Evolutionary conservation across 2,888 invertebrate species (phyloP).

Genomic region (Sympetrum striolatum): DNA sequence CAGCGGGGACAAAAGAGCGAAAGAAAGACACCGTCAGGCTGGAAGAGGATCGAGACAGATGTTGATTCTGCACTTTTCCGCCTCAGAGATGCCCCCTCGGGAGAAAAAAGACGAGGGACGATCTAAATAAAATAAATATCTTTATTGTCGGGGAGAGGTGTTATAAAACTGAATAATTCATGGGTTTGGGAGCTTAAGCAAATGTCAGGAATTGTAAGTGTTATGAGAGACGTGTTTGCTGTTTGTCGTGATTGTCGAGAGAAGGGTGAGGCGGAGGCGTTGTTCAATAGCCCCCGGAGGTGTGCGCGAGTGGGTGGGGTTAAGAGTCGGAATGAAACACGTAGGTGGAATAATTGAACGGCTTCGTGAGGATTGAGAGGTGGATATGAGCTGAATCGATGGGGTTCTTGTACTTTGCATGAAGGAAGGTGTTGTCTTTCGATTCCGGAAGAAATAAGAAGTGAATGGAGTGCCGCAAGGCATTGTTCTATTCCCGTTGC

Average conservation of each 20-base stretch:
- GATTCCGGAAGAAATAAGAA: background rate
- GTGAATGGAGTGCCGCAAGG: background rate
- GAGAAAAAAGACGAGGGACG: background rate
- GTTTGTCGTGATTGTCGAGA: background rate
- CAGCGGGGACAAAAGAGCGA: background rate
- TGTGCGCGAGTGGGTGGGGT: background rate
- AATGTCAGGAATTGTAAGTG: slow-evolving; percentile 29
- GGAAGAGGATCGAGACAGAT: background rate
- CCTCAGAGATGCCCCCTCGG: background rate
- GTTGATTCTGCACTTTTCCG: background rate
- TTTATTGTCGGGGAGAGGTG: background rate
- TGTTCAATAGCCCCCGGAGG: slow-evolving; percentile 6
- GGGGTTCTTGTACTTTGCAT: background rate
- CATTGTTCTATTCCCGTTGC: background rate
- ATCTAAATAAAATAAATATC: background rate
- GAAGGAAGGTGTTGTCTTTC: background rate
- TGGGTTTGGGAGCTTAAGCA: slow-evolving; percentile 32
- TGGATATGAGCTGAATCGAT: background rate
- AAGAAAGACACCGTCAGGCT: background rate
- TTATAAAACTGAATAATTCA: slow-evolving; percentile 25
- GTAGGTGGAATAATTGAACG: slow-evolving; percentile 39
- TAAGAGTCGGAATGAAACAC: slow-evolving; percentile 7
- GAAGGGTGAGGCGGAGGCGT: slow-evolving; percentile 5
- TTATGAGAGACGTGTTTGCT: slow-evolving; percentile 37
- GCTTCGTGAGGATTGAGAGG: background rate